These are phyloP conservation scores for Patella vulgata DNA, from an alignment of 1,140 invertebrate genomes.

Conservation along the genomic window DNA sequence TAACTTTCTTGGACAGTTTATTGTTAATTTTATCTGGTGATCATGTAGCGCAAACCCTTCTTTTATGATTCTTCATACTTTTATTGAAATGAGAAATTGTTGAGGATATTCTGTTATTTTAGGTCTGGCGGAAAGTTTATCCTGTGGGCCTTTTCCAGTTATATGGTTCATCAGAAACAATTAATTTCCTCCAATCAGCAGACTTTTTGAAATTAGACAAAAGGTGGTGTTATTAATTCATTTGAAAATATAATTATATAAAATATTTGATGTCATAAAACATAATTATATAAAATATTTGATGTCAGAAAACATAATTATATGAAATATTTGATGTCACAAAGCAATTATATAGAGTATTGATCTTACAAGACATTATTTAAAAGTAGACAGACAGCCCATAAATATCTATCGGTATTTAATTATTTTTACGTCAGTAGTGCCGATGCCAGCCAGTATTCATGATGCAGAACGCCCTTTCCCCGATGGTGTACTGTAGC, in stretches of 20 bases:
- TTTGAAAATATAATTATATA: neutral
- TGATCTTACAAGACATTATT: too few species aligned
- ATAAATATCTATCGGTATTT: neutral
- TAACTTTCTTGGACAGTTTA: too few species aligned
- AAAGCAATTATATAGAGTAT: neutral
- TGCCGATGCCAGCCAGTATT: slow-evolving; percentile 2
- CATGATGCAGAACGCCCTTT: neutral
- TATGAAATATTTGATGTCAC: neutral
- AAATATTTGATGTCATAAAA: neutral
- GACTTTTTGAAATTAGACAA: slow-evolving; percentile 2
- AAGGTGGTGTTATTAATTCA: neutral
- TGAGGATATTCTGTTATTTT: too few species aligned
- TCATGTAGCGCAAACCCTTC: too few species aligned
- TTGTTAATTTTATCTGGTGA: too few species aligned
- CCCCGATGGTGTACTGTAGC: neutral
- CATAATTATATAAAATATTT: neutral
- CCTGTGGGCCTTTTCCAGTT: neutral
- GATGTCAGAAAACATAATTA: neutral
- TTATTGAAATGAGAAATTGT: too few species aligned
- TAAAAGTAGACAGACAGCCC: neutral
- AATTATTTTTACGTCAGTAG: neutral
- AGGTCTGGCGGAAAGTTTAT: neutral
- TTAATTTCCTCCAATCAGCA: neutral
- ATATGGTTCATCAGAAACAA: neutral
- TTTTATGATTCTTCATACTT: too few species aligned